Evolutionary conservation across 2,797 vertebrate species (phyloP), one percentile per base, ranked within the genome.

Genomic region (Neomorphus geoffroyi): DNA sequence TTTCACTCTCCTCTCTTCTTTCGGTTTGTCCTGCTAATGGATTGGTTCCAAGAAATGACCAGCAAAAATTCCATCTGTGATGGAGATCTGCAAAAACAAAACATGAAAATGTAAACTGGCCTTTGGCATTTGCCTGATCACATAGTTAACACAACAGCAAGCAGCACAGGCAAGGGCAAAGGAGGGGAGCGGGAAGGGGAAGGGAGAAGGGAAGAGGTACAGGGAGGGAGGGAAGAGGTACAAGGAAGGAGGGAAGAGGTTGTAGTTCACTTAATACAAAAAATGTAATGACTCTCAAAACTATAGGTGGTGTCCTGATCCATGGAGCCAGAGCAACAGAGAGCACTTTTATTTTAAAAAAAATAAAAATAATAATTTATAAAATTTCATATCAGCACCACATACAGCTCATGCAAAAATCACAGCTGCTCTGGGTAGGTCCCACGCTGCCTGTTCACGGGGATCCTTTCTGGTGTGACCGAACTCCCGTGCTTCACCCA

Each of bases 41-140:
- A 97, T 97, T 97, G 90, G 96, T 97, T 97, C 97, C 92, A 91
- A 96, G 96, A 90, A 97, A 95, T 97, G 97, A 98, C 91, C 96
- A 97, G 96, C 97, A 96, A 97, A 97, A 97, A 93, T 97, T 98
- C 97, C 98, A 98, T 98, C 98, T 98, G 98, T 98, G 98, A 98
- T 98, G 98, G 98, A 98, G 97, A 97, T 93, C 97, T 98, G 97
- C 96, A 95, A 53, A 92, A 94, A 90, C 90, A 92, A 88, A 91
- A 86, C 51, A 66, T 45, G 41, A 62, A 89, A 89, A 85, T 28
- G 77, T 87, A 15, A 91, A 93, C 89, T 79, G 90, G 71, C 95
- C 94, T 88, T 94, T n/a, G 83, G 81, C 88, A 77, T 88, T 93
- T 85, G 88, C 78, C 91, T 88, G 86, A 65, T 85, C 89, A 87